Evolutionary conservation across 2,888 invertebrate genomes (phyloP), one percentile per base, ranked within the genome.

Genomic region (Luperina nickerlii): DNA sequence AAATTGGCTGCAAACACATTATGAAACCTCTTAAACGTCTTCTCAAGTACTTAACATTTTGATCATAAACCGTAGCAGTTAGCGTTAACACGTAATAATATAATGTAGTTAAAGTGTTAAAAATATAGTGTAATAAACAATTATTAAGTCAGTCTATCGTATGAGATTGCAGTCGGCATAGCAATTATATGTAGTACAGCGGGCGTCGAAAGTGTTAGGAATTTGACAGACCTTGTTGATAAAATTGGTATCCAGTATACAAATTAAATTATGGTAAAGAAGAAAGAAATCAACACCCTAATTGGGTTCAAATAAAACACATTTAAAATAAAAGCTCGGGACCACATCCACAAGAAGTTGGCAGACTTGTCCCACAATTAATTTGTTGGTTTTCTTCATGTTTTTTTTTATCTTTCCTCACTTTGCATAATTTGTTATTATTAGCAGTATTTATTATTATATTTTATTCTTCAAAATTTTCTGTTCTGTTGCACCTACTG

Each of bases 171-270:
- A 63, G 67, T 74, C 70, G 73, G 75, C 87, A 87, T 87, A 78
- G 66, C 66, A 83, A 84, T 87, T 79, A 71, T 48, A 38, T 42
- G 68, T 60, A 11, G 75, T 84, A 87, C 87, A 76, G 32, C 68
- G 4, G 27, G 0, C 0, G 11, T 6, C 66, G 0, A 54, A 67
- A 76, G 45, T 45, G 60, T 27, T 70, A 51, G 18, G 38, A 48
- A 8, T 60, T 18, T 38, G 24, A 69, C n/a, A 63, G 57, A 9
- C 51, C 8, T 51, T 2, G 13, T 48, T 45, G 63, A 38, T 24
- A 63, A 42, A 51, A 24, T 48, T 63, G 4, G 24, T 3, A 3
- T 3, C 0, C 4, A 8, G 57, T n/a, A n/a, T 9, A 8, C 32
- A 8, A 32, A 18, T 32, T 18, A 18, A 27, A 63, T 32, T 8